Conservation (phyloP, 2,113 vertebrate genomes). For the Gambusia affinis region DNA sequence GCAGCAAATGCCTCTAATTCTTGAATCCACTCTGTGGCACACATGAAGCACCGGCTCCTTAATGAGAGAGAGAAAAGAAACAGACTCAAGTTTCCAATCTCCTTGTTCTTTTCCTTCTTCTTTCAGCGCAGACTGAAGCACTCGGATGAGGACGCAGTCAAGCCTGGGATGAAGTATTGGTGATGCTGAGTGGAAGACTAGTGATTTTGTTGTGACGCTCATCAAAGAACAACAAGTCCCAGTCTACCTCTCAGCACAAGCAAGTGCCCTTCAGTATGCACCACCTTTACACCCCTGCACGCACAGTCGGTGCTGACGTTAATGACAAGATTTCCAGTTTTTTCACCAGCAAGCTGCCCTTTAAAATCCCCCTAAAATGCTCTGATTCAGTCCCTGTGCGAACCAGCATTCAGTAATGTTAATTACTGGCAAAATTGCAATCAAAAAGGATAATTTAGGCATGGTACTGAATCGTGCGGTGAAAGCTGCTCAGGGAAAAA, state of each 20-base stretch:
- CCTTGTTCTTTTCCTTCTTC: neutral
- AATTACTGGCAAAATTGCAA: slow-evolving; percentile 38
- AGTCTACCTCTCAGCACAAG: slow-evolving; percentile 77
- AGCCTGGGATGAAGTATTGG: slow-evolving; percentile 44
- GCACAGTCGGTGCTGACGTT: slow-evolving; percentile 8
- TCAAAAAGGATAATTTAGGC: slow-evolving; percentile 31
- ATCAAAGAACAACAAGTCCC: slow-evolving; percentile 79
- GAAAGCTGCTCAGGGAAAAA: slow-evolving; percentile 28
- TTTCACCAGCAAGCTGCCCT: slow-evolving; percentile 10
- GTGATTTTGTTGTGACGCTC: slow-evolving; percentile 81
- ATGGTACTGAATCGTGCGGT: slow-evolving; percentile 13
- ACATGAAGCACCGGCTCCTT: neutral
- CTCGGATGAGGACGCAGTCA: slow-evolving; percentile 4
- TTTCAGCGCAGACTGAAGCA: slow-evolving; percentile 42
- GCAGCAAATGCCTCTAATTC: slow-evolving; percentile 25
- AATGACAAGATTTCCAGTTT: slow-evolving; percentile 20
- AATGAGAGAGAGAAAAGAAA: neutral
- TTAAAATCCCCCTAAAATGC: slow-evolving; percentile 21
- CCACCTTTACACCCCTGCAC: slow-evolving; percentile 31
- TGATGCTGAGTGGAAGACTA: slow-evolving; percentile 77
- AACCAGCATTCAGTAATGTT: slow-evolving; percentile 14
- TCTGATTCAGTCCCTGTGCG: slow-evolving; percentile 20
- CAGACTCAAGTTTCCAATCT: slow-evolving; percentile 21
- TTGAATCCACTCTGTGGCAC: neutral
- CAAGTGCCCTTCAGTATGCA: slow-evolving; percentile 51